Evolutionary conservation across 2,797 vertebrate genomes (phyloP), one percentile per base, ranked within the genome.

Genomic region (Manis crassicaudata): DNA sequence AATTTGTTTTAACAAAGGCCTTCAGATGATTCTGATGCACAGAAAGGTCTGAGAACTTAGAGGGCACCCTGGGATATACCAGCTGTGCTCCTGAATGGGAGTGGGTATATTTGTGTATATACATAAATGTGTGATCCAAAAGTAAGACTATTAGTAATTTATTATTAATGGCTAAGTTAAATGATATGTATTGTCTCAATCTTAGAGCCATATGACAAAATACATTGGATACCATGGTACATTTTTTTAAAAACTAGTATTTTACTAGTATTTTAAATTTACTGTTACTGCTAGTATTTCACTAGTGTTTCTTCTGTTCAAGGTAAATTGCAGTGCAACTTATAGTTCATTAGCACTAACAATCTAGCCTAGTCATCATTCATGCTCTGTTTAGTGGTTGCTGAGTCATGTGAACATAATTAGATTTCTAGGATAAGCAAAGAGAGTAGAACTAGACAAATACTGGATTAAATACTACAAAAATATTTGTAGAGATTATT

Each of bases 391-490:
- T 95, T 65, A 84, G 82, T 95, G 89, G 27, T 80, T 91, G 63
- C 35, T 62, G 52, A 89, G 60, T 95, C 58, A 32, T 79, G 67
- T 96, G 88, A 89, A 85, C 25, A 35, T 94, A 52, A 46, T 1
- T 88, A 84, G 85, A 76, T 83, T 95, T 94, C 81, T 96, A 96
- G 85, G 76, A 56, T 93, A 92, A 95, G 52, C 50, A 43, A 88
- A 88, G n/a, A 77, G 35, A 75, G 18, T 92, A 96, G 84, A 79
- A 72, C 13, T 95, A 83, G 52, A 79, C 46, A 43, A 84, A 84
- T 89, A 77, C 3, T 86, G 27, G 35, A 82, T 90, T 95, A 92
- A 94, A 83, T 88, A 20, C 23, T 76, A 56, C 35, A 70, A 63
- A 81, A 88, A 68, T 85, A 32, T 43, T 50, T 93, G 63, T 96